Evolutionary conservation across 2,797 vertebrate species (phyloP), one percentile per base, ranked within the genome.

Genomic region (Nyctibius grandis): DNA sequence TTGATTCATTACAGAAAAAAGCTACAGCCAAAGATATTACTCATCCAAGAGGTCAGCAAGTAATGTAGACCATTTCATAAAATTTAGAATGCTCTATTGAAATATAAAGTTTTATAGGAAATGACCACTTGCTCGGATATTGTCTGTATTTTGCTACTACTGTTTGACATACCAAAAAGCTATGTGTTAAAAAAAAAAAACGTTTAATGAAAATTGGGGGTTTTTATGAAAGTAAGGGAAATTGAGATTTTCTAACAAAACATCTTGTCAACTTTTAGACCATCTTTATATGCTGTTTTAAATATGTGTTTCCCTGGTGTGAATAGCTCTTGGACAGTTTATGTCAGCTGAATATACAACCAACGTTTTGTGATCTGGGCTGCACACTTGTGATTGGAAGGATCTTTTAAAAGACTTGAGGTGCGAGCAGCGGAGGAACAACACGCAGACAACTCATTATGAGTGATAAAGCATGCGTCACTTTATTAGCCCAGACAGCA

Each of bases 71-170:
- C 1, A 25, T n/a, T 50, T 34, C 9, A 57, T 42, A 54, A 67
- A 87, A 48, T 12, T 53, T 57, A 36, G 14, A 80, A 80, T 26
- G 19, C 2, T 45, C 5, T 19, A 11, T 1, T 25, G 15, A 91
- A 89, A 83, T 42, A 34, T 1, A 12, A 70, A 29, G 1, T 54
- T 67, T 80, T 50, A 18, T n/a, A n/a, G 18, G 7, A 91, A 92
- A 68, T n/a, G 0, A n/a, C 6, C 4, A 14, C 0, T 0, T 53
- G 3, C 16, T 59, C 2, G 6, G 12, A 16, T 38, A 31, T 48
- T 50, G 74, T 67, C 36, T 84, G 4, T 59, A 38, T 33, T 63
- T 85, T 91, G 9, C 16, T 87, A 16, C 11, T 76, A 25, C 10
- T 48, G 3, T 48, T 74, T 61, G 19, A 61, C 11, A 20, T n/a